Percentiles rank a stretch among this genome's conserved stretches.
Conservation (phyloP, 2,797 vertebrate genomes). For the Tachyglossus aculeatus region DNA sequence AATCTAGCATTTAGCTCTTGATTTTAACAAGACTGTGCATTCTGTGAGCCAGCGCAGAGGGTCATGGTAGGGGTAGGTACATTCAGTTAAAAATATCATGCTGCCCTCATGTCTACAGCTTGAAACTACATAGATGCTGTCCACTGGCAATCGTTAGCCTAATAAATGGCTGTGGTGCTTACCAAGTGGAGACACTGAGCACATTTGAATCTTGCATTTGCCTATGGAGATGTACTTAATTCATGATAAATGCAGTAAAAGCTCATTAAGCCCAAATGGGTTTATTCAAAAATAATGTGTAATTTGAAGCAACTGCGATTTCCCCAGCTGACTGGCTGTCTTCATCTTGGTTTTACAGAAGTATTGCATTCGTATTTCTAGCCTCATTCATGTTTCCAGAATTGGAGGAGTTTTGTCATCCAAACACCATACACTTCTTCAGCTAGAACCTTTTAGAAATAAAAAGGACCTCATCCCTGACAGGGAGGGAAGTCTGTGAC, state of each 20-base stretch:
- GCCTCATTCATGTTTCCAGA: no score
- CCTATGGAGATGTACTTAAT: neutral
- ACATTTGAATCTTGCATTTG: neutral
- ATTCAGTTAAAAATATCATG: no score
- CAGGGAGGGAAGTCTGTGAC: neutral
- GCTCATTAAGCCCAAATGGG: neutral
- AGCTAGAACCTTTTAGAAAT: rapidly evolving
- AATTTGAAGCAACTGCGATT: neutral
- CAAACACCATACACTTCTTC: rapidly evolving
- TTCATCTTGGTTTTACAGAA: no score
- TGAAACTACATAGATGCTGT: no score
- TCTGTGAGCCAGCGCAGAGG: rapidly evolving
- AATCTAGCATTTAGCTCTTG: neutral
- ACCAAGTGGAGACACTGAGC: neutral
- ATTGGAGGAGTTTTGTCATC: neutral
- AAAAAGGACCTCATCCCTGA: neutral
- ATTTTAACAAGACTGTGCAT: neutral
- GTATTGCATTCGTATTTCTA: rapidly evolving
- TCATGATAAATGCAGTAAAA: neutral
- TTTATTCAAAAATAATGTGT: slow-evolving; percentile 12
- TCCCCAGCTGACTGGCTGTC: rapidly evolving
- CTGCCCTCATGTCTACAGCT: no score
- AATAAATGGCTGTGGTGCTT: neutral
- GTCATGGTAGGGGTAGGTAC: rapidly evolving
- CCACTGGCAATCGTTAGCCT: no score